These are phyloP conservation scores for Rhynchomys soricoides DNA, from an alignment of 2,113 vertebrate genomes.

Conservation along the genomic window DNA sequence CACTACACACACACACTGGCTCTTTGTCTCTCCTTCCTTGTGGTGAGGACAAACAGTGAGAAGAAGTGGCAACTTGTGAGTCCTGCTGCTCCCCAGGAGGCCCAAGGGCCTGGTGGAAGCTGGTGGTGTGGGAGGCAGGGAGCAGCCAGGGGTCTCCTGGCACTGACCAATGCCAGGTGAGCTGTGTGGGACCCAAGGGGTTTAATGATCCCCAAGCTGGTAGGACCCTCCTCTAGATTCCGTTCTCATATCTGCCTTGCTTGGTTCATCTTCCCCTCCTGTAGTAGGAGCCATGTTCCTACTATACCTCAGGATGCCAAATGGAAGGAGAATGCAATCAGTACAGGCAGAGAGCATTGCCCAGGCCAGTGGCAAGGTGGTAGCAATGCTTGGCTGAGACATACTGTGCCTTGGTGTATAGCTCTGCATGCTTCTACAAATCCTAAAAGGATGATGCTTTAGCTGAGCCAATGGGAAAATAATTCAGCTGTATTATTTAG, in stretches of 20 bases:
- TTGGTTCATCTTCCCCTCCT: neutral
- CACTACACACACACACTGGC: no score
- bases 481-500: neutral
- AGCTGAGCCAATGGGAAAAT: neutral
- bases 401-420: neutral
- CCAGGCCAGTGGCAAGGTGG: neutral
- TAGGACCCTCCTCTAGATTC: neutral
- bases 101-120: neutral
- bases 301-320: neutral
- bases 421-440: neutral
- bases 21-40: neutral
- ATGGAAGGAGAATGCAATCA: neutral
- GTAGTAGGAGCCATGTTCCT: neutral
- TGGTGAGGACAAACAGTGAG: neutral
- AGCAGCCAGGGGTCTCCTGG: neutral
- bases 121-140: neutral
- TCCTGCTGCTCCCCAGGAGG: neutral
- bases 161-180: neutral
- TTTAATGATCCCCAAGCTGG: neutral
- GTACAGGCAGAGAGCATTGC: neutral
- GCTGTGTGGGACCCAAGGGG: neutral
- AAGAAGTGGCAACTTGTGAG: neutral
- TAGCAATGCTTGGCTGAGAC: neutral
- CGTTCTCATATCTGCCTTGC: neutral
- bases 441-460: neutral